Percentiles rank a stretch among this genome's conserved stretches.
These are phyloP conservation scores for Onychorhynchus coronatus DNA, from an alignment of 2,113 vertebrate species.

Conservation along the genomic window DNA sequence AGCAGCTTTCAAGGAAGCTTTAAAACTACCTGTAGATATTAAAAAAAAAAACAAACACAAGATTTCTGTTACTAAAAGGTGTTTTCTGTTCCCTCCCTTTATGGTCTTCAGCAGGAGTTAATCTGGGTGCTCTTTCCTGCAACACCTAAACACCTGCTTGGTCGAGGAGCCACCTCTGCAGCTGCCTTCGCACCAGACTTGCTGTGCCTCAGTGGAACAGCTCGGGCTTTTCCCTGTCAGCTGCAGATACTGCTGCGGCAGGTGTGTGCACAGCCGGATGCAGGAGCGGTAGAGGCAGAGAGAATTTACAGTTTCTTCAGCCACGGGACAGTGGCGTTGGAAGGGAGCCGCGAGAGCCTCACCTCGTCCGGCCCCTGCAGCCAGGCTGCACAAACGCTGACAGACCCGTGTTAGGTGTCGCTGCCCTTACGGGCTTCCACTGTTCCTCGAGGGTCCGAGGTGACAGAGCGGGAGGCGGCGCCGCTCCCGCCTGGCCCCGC, in stretches of 20 bases:
- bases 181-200: background rate
- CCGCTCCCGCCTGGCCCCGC: too few relatives aligned
- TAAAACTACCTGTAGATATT: background rate
- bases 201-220: background rate
- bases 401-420: rapidly evolving
- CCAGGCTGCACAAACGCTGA: background rate
- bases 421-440: rapidly evolving
- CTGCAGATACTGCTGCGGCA: background rate
- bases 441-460: rapidly evolving
- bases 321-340: rapidly evolving
- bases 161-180: background rate
- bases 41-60: background rate
- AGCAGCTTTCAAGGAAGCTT: background rate
- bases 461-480: rapidly evolving
- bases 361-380: background rate
- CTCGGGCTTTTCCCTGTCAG: background rate
- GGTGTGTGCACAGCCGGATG: rapidly evolving
- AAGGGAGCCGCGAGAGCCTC: background rate
- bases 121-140: background rate
- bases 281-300: background rate
- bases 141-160: rapidly evolving
- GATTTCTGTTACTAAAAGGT: background rate
- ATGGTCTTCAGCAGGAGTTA: background rate
- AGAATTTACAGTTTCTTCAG: background rate
- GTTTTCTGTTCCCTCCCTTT: background rate